Evolutionary conservation across 2,888 invertebrate genomes (phyloP).

Genomic region (Onchidella celtica): DNA sequence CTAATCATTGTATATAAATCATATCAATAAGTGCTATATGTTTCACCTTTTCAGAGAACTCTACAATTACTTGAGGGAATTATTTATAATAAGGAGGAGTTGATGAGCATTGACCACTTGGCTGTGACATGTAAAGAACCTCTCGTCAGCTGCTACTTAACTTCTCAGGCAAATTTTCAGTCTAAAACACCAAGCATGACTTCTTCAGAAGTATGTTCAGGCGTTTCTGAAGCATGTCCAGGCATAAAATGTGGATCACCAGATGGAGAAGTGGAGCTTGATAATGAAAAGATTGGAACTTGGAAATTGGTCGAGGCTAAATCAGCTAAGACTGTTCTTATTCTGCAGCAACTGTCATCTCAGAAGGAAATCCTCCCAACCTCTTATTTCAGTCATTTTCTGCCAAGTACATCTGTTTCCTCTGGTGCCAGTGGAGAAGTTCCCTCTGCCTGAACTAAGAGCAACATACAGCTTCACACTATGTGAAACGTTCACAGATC

Average conservation of each 20-base stretch:
- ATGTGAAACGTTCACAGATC: too few relatives aligned
- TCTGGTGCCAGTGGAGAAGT: not conserved
- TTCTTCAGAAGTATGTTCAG: not conserved
- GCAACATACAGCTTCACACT: too few relatives aligned
- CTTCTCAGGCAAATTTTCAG: not conserved
- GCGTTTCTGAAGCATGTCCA: not conserved
- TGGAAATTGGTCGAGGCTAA: conserved; percentile 29
- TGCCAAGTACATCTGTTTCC: not conserved
- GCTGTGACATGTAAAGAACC: conserved; percentile 30
- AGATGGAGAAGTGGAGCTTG: not conserved
- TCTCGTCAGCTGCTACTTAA: conserved; percentile 38
- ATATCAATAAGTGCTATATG: too few relatives aligned
- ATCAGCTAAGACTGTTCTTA: conserved; percentile 35
- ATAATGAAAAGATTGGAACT: not conserved
- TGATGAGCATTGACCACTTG: conserved; percentile 31
- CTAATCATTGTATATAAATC: too few relatives aligned
- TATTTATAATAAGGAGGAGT: conserved; percentile 38
- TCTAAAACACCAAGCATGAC: not conserved
- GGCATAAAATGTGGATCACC: too few relatives aligned
- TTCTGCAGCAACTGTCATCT: conserved; percentile 41
- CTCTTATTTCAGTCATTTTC: not conserved
- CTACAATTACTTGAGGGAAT: conserved; percentile 46
- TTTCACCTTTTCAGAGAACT: conserved; percentile 42
- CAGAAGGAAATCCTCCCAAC: conserved; percentile 37
- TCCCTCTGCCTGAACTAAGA: not conserved